Base-by-base conservation (phyloP, 2,888 invertebrate genomes). In the Caenorhabditis sp. region DNA sequence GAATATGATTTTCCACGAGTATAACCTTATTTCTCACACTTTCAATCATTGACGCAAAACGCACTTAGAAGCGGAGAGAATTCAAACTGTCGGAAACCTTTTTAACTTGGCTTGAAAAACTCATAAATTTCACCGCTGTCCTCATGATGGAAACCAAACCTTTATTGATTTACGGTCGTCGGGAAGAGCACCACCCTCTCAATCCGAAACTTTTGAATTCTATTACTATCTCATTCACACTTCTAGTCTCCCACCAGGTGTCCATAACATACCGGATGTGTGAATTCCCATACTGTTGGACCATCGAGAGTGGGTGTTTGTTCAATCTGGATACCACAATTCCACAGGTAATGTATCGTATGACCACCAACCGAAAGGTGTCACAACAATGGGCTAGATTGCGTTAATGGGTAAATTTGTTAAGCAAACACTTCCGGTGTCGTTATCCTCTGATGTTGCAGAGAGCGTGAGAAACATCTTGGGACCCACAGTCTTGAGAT, bases 371-470 rank as follows among this genome's bases (percentile, higher is more conserved):
- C 69, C 79, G 79, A 79, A 61, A 79, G 79, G 58, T 44, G 19
- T 41, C 24, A 68, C 28, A 66, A 68, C 66, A 68, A 76, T 38
- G 56, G 38, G 19, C 22, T 63, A 38, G 54, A 82, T 75, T 70
- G 72, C 64, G 82, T 26, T 82, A 82, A 82, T 82, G 82, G 82
- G 28, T 44, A 72, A 58, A 82, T 82, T 75, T 63, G 64, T 64
- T 64, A 68, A 14, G 49, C 59, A 82, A 82, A 82, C 82, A 82
- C 79, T 79, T 79, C 82, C 82, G 82, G 82, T 75, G 47, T 63
- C 75, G 75, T 76, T 82, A 58, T 70, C 76, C 66, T 73, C 22
- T 73, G 44, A 74, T 69, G 61, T 80, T 1, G 22, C 26, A 14
- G 14, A 26, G 28, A 28, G 24, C 31, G 28, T 22, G 22, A 58